Evolutionary conservation across 1,140 invertebrate species (phyloP).

Genomic region (Panulirus ornatus): DNA sequence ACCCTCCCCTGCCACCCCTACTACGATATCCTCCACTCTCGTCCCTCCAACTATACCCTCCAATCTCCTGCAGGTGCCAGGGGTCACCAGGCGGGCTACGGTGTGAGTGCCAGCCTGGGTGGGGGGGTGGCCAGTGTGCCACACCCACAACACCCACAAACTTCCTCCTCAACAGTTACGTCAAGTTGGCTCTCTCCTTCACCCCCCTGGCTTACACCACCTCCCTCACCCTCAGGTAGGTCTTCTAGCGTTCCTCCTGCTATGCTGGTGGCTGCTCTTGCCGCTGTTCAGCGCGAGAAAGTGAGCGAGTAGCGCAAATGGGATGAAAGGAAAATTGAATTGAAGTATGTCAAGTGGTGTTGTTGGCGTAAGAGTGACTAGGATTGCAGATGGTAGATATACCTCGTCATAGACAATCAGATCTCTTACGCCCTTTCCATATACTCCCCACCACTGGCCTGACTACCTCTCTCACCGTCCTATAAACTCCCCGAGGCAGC

Average conservation of each 20-base stretch:
- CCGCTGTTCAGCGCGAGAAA: neutral
- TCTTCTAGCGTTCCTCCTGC: neutral
- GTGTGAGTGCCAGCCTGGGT: slow-evolving; percentile 43
- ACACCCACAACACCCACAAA: slow-evolving; percentile 38
- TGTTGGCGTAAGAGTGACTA: neutral
- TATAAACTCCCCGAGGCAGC: no score
- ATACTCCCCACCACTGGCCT: no score
- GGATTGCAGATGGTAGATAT: no score
- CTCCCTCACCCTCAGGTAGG: slow-evolving; percentile 41
- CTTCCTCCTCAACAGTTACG: slow-evolving; percentile 24
- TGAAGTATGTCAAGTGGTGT: neutral
- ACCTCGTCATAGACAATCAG: no score
- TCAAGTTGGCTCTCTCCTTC: slow-evolving; percentile 48
- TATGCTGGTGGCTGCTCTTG: neutral
- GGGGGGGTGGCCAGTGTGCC: slow-evolving; percentile 28
- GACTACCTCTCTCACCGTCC: no score
- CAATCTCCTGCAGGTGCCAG: slow-evolving; percentile 17
- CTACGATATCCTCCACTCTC: neutral
- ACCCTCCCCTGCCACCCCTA: neutral
- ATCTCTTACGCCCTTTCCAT: no score
- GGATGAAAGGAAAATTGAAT: no score
- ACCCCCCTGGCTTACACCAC: slow-evolving; percentile 34
- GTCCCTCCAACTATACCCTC: neutral
- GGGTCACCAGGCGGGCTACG: slow-evolving; percentile 7
- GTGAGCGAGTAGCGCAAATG: neutral